Base-by-base conservation (phyloP, 2,113 vertebrate genomes). In the Dryoscopus gambensis region DNA sequence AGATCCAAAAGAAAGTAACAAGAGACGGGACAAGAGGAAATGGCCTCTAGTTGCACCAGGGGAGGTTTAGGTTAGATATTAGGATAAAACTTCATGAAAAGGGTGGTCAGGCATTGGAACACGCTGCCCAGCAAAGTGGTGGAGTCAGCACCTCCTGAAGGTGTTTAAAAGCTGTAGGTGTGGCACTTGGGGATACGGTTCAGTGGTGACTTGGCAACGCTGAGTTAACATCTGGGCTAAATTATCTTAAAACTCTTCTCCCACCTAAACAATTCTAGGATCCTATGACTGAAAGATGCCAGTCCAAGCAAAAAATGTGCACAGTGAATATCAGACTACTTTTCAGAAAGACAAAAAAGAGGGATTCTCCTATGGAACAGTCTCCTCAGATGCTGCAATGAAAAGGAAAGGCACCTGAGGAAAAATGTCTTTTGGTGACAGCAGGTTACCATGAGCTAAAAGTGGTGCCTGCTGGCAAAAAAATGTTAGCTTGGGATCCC, bases 381-480 rank as follows among this genome's bases (percentile, higher is more conserved):
- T 75, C 60, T 89, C 44, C n/a, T 91, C 71, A 74, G 79, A 92
- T 42, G 28, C 70, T 27, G n/a, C 47, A 92, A 62, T 73, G 52
- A 84, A 94, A 89, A 94, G 47, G 28, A 85, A 93, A 94, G 55
- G 30, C 47, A 92, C 87, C 87, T 60, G 39, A 88, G 71, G 37
- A 83, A 97, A 96, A 93, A 93, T 6, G 75, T 96, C 84, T 95
- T 95, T 96, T 89, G 92, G 88, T 95, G 95, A 94, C 94, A 78
- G 65, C 84, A 89, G 55, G 81, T 56, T 78, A 49, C 87, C 53
- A 85, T 75, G 90, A 97, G 80, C 64, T 77, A 50, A 95, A 95
- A 74, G 81, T 71, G 68, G 74, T 84, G 89, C 78, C 59, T 93
- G 84, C 92, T 87, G 96, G 82, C 65, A 88, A 84, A 95, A 89